These are phyloP conservation scores for Scarus forsteni DNA, from an alignment of 2,797 vertebrate species.

Conservation along the genomic window DNA sequence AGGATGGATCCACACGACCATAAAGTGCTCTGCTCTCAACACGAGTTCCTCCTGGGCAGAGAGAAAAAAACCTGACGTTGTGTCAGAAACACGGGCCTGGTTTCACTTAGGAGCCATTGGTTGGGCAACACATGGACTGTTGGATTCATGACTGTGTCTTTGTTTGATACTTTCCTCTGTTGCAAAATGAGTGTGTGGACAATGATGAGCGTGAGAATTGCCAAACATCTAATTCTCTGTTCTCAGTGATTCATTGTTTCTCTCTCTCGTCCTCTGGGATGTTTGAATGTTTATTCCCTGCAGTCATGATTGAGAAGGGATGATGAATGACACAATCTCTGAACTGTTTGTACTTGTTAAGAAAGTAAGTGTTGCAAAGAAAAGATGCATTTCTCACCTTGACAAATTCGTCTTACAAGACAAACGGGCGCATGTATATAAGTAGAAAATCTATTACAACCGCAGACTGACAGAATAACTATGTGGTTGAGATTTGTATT, in stretches of 20 bases:
- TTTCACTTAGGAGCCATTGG: conserved; percentile 73
- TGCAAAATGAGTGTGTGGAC: conserved; percentile 51
- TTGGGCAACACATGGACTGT: conserved; percentile 73
- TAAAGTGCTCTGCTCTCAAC: conserved; percentile 60
- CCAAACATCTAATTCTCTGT: conserved; percentile 25
- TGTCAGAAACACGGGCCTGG: conserved; percentile 67
- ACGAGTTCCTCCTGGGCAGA: conserved; percentile 65
- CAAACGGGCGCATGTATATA: no score
- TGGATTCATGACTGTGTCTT: conserved; percentile 73
- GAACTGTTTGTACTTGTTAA: conserved; percentile 5
- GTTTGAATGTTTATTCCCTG: conserved; percentile 2
- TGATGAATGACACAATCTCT: neutral
- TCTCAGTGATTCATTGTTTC: conserved; percentile 31
- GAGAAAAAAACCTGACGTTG: conserved; percentile 53
- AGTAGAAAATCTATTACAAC: no score
- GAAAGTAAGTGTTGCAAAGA: neutral
- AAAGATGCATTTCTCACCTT: neutral
- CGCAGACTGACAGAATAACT: no score
- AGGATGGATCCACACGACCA: conserved; percentile 67
- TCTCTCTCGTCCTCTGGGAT: neutral
- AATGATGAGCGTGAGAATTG: conserved; percentile 51
- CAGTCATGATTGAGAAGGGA: conserved; percentile 4
- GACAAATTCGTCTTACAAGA: no score
- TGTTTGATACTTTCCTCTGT: conserved; percentile 61
- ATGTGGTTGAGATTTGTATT: no score